Conservation (phyloP, 2,113 vertebrate species). For the Gymnarchus niloticus region DNA sequence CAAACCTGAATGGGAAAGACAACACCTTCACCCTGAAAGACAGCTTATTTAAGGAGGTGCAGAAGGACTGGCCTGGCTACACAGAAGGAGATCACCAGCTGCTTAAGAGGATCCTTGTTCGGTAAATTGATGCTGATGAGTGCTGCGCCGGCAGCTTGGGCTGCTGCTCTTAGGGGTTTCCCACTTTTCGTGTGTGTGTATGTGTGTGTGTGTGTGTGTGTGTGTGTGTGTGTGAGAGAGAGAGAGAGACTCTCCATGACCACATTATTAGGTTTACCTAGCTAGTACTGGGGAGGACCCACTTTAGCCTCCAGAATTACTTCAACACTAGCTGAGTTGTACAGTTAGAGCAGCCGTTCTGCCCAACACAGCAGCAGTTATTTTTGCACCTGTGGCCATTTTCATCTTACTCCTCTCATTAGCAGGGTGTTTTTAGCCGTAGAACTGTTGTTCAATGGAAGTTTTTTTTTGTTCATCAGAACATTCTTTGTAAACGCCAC, state of each 20-base stretch:
- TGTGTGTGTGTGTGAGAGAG: no score
- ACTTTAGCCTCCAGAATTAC: not conserved
- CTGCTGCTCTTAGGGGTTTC: not conserved
- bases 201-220: no score
- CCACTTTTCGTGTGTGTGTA: no score
- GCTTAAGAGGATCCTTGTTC: constrained; percentile 81
- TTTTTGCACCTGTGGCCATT: not conserved
- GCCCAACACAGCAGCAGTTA: not conserved
- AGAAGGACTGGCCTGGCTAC: constrained; percentile 95
- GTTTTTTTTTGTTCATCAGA: not conserved
- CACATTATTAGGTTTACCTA: not conserved
- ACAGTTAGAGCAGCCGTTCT: not conserved
- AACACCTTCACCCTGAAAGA: constrained; percentile 88
- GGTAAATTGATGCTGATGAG: constrained; percentile 61
- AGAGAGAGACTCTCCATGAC: not conserved
- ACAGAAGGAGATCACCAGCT: constrained; percentile 90
- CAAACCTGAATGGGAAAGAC: constrained; percentile 80
- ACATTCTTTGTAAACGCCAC: not conserved
- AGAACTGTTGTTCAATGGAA: not conserved
- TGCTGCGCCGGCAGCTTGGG: not conserved
- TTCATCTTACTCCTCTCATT: not conserved
- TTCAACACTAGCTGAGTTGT: not conserved
- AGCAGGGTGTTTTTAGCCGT: not conserved
- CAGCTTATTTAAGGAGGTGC: constrained; percentile 82
- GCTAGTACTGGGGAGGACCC: not conserved